phyloP scores from a whole-genome alignment of 2,888 invertebrate genomes.

The Harpalus rubripes region DNA sequence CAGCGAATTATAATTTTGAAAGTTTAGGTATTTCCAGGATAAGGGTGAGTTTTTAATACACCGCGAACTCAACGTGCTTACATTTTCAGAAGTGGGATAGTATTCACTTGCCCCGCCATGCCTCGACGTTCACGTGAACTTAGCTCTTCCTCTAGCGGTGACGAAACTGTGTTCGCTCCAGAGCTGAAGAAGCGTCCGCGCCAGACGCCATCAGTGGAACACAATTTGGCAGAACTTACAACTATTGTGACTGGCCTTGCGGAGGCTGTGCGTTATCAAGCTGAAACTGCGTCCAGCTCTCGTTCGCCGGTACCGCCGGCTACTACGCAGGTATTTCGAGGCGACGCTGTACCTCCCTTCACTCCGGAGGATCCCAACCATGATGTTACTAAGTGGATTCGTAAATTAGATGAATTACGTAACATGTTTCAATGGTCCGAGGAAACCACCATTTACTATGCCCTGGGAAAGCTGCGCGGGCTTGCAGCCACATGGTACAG shows the following conservation, averaged over 20 bases:
- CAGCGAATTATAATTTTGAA: too few species aligned
- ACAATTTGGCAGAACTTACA: too few species aligned
- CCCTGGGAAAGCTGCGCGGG: conserved; percentile 69
- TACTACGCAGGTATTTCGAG: background rate
- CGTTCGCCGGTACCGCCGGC: background rate
- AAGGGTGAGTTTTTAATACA: too few species aligned
- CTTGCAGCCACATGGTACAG: conserved; percentile 68
- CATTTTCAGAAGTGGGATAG: too few species aligned
- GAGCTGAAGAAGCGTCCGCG: too few species aligned
- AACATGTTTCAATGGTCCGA: conserved; percentile 1
- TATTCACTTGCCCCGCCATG: too few species aligned
- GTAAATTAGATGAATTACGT: background rate
- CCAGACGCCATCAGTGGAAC: too few species aligned
- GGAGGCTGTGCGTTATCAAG: background rate
- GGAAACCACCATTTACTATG: conserved; percentile 63
- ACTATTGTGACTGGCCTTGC: background rate
- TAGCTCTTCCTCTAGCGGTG: too few species aligned
- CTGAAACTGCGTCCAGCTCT: background rate
- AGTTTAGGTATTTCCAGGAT: too few species aligned
- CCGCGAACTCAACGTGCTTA: too few species aligned
- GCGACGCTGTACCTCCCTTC: background rate
- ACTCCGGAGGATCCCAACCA: background rate
- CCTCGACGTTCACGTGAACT: too few species aligned
- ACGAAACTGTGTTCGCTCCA: too few species aligned
- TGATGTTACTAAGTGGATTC: background rate